A percentile compares a stretch with the other conserved stretches of the same genome.
Evolutionary conservation across 30 jellyfish, hydroid and myxozoan genomes (phyloP).

Genomic region (Hydractinia echinata): DNA sequence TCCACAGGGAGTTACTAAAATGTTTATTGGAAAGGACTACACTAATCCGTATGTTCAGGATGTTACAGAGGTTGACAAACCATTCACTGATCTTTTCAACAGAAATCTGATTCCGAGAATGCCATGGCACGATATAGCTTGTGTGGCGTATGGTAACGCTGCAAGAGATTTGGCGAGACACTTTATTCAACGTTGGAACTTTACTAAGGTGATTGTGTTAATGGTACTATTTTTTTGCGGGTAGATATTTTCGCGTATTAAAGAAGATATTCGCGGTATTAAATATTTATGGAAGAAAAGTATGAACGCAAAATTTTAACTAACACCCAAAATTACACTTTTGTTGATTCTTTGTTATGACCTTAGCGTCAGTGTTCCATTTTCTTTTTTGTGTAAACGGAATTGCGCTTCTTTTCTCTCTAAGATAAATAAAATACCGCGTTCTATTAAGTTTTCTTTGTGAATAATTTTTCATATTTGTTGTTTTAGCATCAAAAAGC

Average conservation of each 20-base stretch:
- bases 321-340: too few species aligned
- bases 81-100: conserved; percentile 68
- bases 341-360: too few species aligned
- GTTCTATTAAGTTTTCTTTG: not conserved
- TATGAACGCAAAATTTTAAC: too few species aligned
- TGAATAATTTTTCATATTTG: not conserved
- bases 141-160: conserved; percentile 71
- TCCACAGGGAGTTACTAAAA: conserved; percentile 21
- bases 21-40: conserved; percentile 81
- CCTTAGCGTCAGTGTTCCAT: too few species aligned
- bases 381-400: too few species aligned
- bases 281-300: too few species aligned
- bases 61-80: conserved; percentile 63
- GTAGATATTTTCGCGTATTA: too few species aligned
- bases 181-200: conserved; percentile 88
- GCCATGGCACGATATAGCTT: conserved; percentile 98
- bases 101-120: conserved; percentile 66
- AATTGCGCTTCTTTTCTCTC: too few species aligned
- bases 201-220: conserved; percentile 53
- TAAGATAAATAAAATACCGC: too few species aligned
- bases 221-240: too few species aligned
- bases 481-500: conserved; percentile 51
- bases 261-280: too few species aligned
- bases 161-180: conserved; percentile 93
- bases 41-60: conserved; percentile 79